Evolutionary conservation across 1,140 invertebrate genomes (phyloP), one percentile per base, ranked within the genome.

Genomic region (Calephelis virginiensis): DNA sequence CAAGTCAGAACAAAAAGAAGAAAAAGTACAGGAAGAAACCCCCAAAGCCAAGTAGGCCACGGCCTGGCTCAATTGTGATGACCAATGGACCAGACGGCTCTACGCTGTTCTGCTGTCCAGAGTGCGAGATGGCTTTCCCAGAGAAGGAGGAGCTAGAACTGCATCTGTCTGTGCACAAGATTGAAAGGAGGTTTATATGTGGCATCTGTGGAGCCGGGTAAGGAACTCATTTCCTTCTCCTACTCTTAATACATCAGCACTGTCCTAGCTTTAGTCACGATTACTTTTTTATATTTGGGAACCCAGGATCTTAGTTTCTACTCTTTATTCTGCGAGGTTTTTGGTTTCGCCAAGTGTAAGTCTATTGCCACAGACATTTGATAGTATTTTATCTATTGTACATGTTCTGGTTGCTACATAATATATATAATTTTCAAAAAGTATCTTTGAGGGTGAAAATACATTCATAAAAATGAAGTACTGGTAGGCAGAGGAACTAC

Each of bases 21-120:
- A 95, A 95, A 87, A 95, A 95, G 70, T 95, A 95, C 82, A 96
- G 96, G 91, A 96, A 96, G 83, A 96, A 96, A 80, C 93, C 94
- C n/a, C 93, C 94, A 0, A 95, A 95, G 74, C 94, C 94, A 0
- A 94, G 94, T 71, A 93, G 94, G 71, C 94, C 94, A 5, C 94
- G 94, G 82, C 94, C 94, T 3, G 95, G 94, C 0, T 93, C 95
- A 81, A 94, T 96, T 1, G 93, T 94, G 71, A 95, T 96, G 48
- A 94, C 95, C 0, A 94, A 93, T 1, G 94, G 94, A 0, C 75
- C 95, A 0, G 95, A 96, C 82, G 95, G 95, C 10, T 94, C 94
- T 1, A 94, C 94, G 0, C 78, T 96, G 0, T 96, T 93, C 82
- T 96, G 95, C 82, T 96, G 96, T 81, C 95, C 96, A 0, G 94